Evolutionary conservation across 1,140 invertebrate genomes (phyloP).

Genomic region (Scaptodrosophila lebanonensis): DNA sequence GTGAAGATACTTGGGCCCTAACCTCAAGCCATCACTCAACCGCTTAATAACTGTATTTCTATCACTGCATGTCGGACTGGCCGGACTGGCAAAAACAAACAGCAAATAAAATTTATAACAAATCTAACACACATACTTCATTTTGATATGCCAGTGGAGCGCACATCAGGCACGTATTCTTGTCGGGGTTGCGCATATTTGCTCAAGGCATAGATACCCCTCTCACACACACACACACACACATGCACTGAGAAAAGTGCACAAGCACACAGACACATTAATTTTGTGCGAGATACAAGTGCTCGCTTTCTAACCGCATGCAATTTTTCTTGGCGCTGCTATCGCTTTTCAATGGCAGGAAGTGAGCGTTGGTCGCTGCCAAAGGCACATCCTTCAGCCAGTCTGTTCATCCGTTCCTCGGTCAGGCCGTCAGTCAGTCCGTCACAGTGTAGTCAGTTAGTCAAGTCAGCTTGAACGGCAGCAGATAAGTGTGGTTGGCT

Average conservation of each 20-base stretch:
- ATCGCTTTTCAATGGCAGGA: slow-evolving; percentile 63
- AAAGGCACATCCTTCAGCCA: slow-evolving; percentile 16
- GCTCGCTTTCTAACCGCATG: slow-evolving; percentile 66
- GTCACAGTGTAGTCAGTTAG: slow-evolving; percentile 70
- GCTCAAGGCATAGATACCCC: slow-evolving; percentile 43
- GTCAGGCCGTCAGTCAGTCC: slow-evolving; percentile 48
- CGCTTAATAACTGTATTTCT: slow-evolving; percentile 58
- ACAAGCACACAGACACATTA: slow-evolving; percentile 64
- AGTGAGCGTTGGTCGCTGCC: slow-evolving; percentile 10
- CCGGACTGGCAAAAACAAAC: slow-evolving; percentile 8
- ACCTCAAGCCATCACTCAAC: slow-evolving; percentile 37
- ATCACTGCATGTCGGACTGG: slow-evolving; percentile 33
- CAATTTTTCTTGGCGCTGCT: slow-evolving; percentile 66
- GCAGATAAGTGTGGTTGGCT: slow-evolving; percentile 73
- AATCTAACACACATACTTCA: slow-evolving; percentile 71
- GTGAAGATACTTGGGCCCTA: too few relatives aligned
- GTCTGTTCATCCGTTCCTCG: slow-evolving; percentile 1
- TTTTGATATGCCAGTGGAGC: slow-evolving; percentile 53
- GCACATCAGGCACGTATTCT: slow-evolving; percentile 54
- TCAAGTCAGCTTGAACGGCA: slow-evolving; percentile 71
- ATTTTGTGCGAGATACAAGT: slow-evolving; percentile 39
- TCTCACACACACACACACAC: too few relatives aligned
- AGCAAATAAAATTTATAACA: slow-evolving; percentile 72
- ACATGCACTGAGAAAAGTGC: background rate
- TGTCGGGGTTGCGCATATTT: slow-evolving; percentile 33